These are phyloP conservation scores for Chironex yamaguchii DNA, from an alignment of 30 jellyfish, hydroid and myxozoan species.

Conservation along the genomic window DNA sequence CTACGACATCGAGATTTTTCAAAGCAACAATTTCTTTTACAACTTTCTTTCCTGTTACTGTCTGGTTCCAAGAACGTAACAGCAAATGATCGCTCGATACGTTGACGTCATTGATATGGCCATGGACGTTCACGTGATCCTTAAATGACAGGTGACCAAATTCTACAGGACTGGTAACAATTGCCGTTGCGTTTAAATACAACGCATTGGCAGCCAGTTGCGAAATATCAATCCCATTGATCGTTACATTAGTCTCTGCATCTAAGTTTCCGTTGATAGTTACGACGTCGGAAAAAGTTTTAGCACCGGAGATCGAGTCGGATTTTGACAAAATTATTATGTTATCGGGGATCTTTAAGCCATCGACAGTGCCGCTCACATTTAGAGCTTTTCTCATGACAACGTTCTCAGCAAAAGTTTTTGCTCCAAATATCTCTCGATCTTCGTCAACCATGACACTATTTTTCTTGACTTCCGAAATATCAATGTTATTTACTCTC, in stretches of 20 bases:
- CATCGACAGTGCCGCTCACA: constrained; percentile 52
- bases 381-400: not conserved
- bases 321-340: constrained; percentile 29
- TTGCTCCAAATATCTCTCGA: constrained; percentile 12
- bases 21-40: constrained; percentile 23
- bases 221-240: constrained; percentile 72
- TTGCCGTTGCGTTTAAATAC: constrained; percentile 18
- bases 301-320: constrained; percentile 60
- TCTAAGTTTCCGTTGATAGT: constrained; percentile 61
- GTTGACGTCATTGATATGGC: constrained; percentile 65
- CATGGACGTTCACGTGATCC: constrained; percentile 23
- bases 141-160: not conserved
- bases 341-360: constrained; percentile 58
- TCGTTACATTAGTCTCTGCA: constrained; percentile 39
- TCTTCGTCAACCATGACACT: constrained; percentile 17
- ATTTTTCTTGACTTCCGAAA: constrained; percentile 29
- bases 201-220: constrained; percentile 46
- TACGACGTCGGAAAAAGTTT: constrained; percentile 30
- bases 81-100: constrained; percentile 48
- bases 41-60: constrained; percentile 60
- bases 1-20: constrained; percentile 23
- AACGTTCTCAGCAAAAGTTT: constrained; percentile 28
- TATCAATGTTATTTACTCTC: constrained; percentile 42
- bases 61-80: constrained; percentile 58
- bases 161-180: constrained; percentile 22